Conservation (phyloP, 2,797 vertebrate species). For the Falco columbarius region DNA sequence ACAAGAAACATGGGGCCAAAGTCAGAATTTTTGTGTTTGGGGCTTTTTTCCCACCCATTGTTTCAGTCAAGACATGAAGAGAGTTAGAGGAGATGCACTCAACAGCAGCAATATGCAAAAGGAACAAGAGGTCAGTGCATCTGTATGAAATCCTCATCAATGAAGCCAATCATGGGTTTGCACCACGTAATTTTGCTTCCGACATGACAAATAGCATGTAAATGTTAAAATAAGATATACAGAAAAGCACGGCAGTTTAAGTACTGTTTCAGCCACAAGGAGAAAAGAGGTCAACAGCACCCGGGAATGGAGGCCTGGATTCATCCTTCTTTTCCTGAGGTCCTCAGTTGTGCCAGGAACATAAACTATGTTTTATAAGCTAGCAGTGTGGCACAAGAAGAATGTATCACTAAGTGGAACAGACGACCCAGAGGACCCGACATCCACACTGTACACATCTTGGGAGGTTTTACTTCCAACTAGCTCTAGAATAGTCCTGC, state of each 20-base stretch:
- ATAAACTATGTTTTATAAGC: background rate
- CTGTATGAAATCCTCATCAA: background rate
- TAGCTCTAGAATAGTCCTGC: background rate
- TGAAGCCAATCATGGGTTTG: background rate
- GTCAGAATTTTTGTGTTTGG: background rate
- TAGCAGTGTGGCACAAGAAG: background rate
- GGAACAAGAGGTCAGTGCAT: background rate
- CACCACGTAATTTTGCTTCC: background rate
- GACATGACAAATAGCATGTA: background rate
- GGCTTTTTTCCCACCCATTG: accelerated
- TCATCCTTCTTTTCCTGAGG: background rate
- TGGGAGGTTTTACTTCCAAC: background rate
- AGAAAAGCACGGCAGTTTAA: background rate
- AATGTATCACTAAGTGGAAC: background rate
- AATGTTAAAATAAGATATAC: background rate
- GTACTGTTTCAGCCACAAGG: background rate
- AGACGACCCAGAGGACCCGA: background rate
- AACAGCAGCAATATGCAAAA: background rate
- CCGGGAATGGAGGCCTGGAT: background rate
- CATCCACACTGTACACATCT: background rate
- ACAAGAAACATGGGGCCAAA: background rate
- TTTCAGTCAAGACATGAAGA: background rate
- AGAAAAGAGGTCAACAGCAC: background rate
- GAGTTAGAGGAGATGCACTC: background rate
- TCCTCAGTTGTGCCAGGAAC: background rate